A percentile compares a stretch with the other conserved stretches of the same genome.
Evolutionary conservation across 1,140 invertebrate genomes (phyloP).

Genomic region (Zophobas atratus): DNA sequence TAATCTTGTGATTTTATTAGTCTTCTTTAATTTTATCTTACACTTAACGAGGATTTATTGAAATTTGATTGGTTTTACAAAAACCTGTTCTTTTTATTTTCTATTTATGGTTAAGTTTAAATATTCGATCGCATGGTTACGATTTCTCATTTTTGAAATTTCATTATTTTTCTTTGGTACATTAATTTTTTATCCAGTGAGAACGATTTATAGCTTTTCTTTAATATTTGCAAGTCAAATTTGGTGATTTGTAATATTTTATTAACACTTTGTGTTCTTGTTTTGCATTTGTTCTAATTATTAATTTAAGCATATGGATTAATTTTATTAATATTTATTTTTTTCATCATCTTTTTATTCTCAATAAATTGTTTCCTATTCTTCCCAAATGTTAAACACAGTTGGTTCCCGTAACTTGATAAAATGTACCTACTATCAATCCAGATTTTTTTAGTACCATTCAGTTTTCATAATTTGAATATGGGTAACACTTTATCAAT

Average conservation of each 20-base stretch:
- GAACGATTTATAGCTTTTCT: background rate
- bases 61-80: too few species aligned
- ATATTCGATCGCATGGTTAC: background rate
- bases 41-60: too few species aligned
- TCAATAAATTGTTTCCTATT: background rate
- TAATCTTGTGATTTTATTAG: too few species aligned
- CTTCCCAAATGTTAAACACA: background rate
- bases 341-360: background rate
- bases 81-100: too few species aligned
- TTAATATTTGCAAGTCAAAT: background rate
- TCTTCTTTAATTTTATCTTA: too few species aligned
- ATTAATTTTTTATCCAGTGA: background rate
- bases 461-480: too few species aligned
- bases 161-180: background rate
- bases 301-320: background rate
- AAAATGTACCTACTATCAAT: too few species aligned
- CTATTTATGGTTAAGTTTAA: too few species aligned
- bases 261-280: background rate
- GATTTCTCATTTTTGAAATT: background rate
- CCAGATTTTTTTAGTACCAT: too few species aligned
- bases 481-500: too few species aligned
- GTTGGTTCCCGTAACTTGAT: too few species aligned
- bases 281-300: background rate
- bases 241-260: background rate
- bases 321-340: background rate